phyloP scores from a whole-genome alignment of 2,797 vertebrate species.

The Propithecus deckenii region DNA sequence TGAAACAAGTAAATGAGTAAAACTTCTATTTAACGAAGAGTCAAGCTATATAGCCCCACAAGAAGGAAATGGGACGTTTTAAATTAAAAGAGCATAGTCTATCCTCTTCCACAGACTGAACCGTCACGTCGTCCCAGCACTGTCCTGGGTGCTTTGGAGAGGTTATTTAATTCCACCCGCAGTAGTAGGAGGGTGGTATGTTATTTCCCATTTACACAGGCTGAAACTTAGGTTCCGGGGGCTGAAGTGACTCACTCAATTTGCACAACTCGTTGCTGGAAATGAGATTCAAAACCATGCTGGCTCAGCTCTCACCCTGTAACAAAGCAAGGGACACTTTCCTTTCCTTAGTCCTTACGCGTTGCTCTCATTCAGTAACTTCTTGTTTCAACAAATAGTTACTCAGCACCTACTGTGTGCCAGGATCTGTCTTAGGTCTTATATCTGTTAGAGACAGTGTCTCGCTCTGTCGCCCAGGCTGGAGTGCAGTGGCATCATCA shows the following conservation, averaged over 20 bases:
- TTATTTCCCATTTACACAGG: neutral
- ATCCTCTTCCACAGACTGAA: neutral
- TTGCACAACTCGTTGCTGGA: neutral
- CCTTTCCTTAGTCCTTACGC: rapidly evolving
- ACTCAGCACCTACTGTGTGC: neutral
- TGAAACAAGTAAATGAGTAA: neutral
- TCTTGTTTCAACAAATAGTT: neutral
- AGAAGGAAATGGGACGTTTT: neutral
- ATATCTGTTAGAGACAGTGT: neutral
- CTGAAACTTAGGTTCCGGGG: neutral
- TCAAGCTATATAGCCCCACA: neutral
- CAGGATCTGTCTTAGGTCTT: neutral
- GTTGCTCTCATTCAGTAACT: neutral
- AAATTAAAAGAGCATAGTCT: neutral
- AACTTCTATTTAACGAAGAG: neutral
- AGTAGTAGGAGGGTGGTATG: neutral
- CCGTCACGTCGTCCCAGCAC: neutral
- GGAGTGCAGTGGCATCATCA: neutral
- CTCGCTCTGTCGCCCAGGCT: neutral
- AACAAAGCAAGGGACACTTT: neutral
- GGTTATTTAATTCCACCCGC: neutral
- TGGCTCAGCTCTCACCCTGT: too few species aligned
- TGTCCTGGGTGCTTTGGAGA: neutral
- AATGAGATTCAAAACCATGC: neutral
- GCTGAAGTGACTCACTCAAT: neutral